These are phyloP conservation scores for Oriolus oriolus DNA, from an alignment of 2,113 vertebrate genomes.

Conservation along the genomic window DNA sequence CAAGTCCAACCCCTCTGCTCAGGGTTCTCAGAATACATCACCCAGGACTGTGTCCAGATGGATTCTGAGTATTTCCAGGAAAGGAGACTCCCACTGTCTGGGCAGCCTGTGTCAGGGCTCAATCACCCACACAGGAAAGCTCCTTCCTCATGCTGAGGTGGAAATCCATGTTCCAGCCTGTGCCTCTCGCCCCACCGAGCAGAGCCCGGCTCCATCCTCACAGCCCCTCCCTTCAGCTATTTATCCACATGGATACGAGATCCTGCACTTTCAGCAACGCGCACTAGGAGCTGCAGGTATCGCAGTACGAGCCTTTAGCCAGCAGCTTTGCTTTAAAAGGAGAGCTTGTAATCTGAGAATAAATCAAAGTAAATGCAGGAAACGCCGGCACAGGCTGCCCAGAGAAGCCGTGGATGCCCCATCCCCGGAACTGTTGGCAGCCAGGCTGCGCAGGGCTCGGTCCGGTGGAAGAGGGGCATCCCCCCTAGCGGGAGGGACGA, in stretches of 20 bases:
- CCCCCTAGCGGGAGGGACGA: rapidly evolving
- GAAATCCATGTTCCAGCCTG: background rate
- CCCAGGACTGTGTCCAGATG: background rate
- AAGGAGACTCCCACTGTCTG: background rate
- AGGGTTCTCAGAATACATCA: background rate
- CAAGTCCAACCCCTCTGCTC: background rate
- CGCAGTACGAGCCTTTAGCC: rapidly evolving
- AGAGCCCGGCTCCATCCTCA: background rate
- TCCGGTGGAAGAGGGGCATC: background rate
- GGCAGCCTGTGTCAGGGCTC: background rate
- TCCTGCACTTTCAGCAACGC: rapidly evolving
- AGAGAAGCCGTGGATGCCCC: background rate
- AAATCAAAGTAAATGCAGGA: rapidly evolving
- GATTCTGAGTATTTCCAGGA: background rate
- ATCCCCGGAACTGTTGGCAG: background rate
- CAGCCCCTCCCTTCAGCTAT: background rate
- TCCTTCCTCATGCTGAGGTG: background rate
- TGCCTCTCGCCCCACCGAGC: rapidly evolving
- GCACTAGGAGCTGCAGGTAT: background rate
- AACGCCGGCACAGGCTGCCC: background rate
- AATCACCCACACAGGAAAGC: no score
- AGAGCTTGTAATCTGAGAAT: rapidly evolving
- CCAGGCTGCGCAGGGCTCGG: rapidly evolving
- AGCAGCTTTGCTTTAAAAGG: background rate
- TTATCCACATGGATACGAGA: background rate